phyloP scores from a whole-genome alignment of 1,140 invertebrate species.

The Cryptotermes secundus region DNA sequence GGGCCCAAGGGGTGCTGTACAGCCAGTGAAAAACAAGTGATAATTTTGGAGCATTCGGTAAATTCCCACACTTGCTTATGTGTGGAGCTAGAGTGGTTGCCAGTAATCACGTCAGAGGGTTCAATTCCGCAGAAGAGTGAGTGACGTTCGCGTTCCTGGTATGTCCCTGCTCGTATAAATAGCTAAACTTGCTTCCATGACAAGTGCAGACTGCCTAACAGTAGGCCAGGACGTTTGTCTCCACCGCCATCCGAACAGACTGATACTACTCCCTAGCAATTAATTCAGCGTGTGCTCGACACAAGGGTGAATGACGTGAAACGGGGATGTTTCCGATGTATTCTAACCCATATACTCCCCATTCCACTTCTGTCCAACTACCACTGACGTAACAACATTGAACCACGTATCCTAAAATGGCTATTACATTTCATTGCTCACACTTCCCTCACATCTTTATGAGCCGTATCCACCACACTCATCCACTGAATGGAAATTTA shows the following conservation, averaged over 20 bases:
- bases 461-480: not conserved
- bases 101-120: constrained; percentile 10
- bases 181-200: constrained; percentile 6
- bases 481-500: not conserved
- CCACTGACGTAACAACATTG: not conserved
- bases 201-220: not conserved
- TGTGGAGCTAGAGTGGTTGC: not conserved
- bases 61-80: too few species aligned
- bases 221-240: not conserved
- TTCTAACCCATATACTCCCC: not conserved
- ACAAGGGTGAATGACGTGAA: not conserved
- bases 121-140: not conserved
- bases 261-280: not conserved
- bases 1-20: too few species aligned
- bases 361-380: not conserved
- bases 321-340: not conserved
- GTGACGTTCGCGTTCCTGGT: not conserved
- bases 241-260: not conserved
- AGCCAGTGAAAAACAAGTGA: too few species aligned
- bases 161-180: not conserved
- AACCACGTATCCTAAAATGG: not conserved
- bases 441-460: not conserved
- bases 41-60: too few species aligned
- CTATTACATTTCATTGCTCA: not conserved
- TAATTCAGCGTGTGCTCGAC: constrained; percentile 9